Evolutionary conservation across 2,888 invertebrate genomes (phyloP), one percentile per base, ranked within the genome.

Genomic region (Julus scanicus): DNA sequence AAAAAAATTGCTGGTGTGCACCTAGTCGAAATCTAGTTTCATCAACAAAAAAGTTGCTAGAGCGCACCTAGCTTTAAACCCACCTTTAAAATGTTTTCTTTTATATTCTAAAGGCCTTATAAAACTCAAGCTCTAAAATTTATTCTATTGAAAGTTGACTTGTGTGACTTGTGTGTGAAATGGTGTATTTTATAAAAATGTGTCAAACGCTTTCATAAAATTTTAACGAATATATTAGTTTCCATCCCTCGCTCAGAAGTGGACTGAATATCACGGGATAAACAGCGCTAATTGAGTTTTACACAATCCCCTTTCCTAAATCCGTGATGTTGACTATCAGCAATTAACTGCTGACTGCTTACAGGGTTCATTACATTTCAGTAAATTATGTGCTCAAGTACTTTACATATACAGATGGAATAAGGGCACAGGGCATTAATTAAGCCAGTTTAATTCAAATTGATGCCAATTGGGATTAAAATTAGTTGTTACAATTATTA

Each of bases 221-320:
- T 29, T 29, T 37, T 37, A 1, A 37, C 1, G 37, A 37, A 37
- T n/a, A 29, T 29, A 29, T 29, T 37, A 0, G 37, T 37, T 80
- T 80, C 37, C 80, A 29, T 37, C 80, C 37, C 11, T 80, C 29
- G 0, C 0, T 37, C 37, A 29, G 15, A 80, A 80, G 3, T 20
- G 37, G 80, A 20, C 80, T 80, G 80, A 37, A 80, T 80, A 29
- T 80, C 6, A 20, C 29, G 80, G 29, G 80, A 80, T 80, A 37
- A 80, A 80, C 80, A 80, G 80, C 80, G 80, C 80, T 80, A 80
- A 80, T 80, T 80, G 80, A 80, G 80, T 80, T 80, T 80, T 37
- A 37, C 80, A 13, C 80, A 80, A 80, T 80, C 80, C 80, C 80
- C 80, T 37, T 37, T 80, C 9, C 80, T 80, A 80, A 80, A 80